A percentile compares a stretch with the other conserved stretches of the same genome.
Conservation (phyloP, 2,888 invertebrate species). For the Euplagia quadripunctaria region DNA sequence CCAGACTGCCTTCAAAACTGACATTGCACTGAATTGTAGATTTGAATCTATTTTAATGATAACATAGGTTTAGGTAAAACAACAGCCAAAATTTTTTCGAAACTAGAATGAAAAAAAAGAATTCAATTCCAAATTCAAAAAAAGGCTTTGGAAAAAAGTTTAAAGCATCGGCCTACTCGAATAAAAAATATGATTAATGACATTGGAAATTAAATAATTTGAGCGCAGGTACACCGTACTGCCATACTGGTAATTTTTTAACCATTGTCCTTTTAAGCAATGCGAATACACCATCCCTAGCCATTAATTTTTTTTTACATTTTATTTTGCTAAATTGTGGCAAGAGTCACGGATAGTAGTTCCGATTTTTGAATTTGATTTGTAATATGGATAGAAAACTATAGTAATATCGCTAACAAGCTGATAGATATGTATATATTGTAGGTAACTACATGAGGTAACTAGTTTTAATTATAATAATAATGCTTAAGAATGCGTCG, state of each 20-base stretch:
- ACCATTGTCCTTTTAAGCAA: constrained; percentile 42
- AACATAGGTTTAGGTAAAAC: background rate
- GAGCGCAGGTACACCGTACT: constrained; percentile 69
- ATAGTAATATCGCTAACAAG: background rate
- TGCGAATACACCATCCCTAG: constrained; percentile 5
- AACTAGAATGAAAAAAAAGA: constrained; percentile 13
- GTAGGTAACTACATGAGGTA: background rate
- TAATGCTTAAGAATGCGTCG: background rate
- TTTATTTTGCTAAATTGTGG: constrained; percentile 12
- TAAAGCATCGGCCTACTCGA: constrained; percentile 74
- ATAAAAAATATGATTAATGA: constrained; percentile 85
- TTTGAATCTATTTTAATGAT: background rate
- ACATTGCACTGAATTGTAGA: background rate
- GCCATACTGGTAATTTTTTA: constrained; percentile 71
- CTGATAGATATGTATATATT: background rate
- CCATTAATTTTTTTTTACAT: constrained; percentile 27
- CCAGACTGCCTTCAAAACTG: too few relatives aligned
- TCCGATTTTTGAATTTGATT: background rate
- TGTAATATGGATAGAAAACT: background rate
- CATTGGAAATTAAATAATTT: constrained; percentile 81
- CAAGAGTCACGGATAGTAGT: background rate
- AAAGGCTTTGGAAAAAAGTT: constrained; percentile 63
- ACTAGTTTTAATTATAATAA: background rate
- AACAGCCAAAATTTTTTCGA: background rate
- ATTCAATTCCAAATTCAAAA: constrained; percentile 32